Evolutionary conservation across 1,140 invertebrate genomes (phyloP).

Genomic region (Goniozus legneri): DNA sequence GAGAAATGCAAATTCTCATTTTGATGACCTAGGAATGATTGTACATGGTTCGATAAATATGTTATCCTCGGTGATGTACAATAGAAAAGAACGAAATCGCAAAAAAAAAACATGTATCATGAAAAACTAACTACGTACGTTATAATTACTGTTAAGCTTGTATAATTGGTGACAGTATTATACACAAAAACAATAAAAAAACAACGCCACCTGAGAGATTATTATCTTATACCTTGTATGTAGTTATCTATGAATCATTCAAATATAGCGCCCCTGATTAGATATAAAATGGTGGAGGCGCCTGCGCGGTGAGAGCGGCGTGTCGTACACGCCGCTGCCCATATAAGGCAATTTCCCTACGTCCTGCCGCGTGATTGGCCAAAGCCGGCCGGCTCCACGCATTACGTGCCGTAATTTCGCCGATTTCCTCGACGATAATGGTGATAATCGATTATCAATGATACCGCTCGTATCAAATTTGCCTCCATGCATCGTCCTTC

Average conservation of each 20-base stretch:
- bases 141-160: slow-evolving; percentile 11
- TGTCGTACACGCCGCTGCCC: slow-evolving; percentile 45
- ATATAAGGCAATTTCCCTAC: slow-evolving; percentile 59
- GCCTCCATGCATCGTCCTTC: not conserved
- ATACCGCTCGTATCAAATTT: not conserved
- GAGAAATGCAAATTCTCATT: too few species aligned
- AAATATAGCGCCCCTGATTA: slow-evolving; percentile 11
- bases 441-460: too few species aligned
- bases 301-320: slow-evolving; percentile 6
- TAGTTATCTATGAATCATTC: slow-evolving; percentile 23
- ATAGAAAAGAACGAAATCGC: too few species aligned
- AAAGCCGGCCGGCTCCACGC: slow-evolving; percentile 27
- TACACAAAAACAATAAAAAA: too few species aligned
- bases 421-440: too few species aligned
- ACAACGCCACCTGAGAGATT: too few species aligned
- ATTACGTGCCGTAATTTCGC: slow-evolving; percentile 22
- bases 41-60: too few species aligned
- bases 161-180: slow-evolving; percentile 20
- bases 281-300: not conserved
- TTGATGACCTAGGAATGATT: too few species aligned
- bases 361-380: slow-evolving; percentile 50
- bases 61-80: too few species aligned
- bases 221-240: too few species aligned
- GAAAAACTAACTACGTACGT: slow-evolving; percentile 1
- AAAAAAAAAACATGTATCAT: too few species aligned